Conservation (phyloP, 1,140 invertebrate species). For the Paralvinella palmiformis region DNA sequence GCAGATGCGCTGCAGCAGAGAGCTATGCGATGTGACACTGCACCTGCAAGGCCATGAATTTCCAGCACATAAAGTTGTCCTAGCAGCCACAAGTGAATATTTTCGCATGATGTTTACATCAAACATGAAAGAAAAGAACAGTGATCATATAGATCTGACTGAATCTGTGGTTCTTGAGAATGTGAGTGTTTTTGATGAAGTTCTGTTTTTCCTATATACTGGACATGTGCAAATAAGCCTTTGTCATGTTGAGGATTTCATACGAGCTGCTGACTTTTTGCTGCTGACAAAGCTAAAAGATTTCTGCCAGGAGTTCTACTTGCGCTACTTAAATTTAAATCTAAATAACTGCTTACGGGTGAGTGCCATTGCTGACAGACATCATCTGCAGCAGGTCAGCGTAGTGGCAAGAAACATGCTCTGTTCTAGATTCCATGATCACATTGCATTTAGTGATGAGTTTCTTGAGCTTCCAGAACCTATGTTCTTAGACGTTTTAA, state of each 20-base stretch:
- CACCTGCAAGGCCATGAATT: conserved; percentile 32
- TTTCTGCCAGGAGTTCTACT: conserved; percentile 42
- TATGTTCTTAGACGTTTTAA: conserved; percentile 32
- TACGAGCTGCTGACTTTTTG: conserved; percentile 43
- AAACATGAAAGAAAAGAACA: conserved; percentile 53
- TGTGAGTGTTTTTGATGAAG: conserved; percentile 61
- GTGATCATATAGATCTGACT: conserved; percentile 62
- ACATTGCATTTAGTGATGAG: conserved; percentile 41
- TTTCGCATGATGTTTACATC: conserved; percentile 47
- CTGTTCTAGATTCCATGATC: conserved; percentile 43
- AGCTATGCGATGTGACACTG: conserved; percentile 42
- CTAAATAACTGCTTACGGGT: conserved; percentile 39
- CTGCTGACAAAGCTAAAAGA: conserved; percentile 58
- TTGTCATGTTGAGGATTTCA: conserved; percentile 75
- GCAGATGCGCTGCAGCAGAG: too few relatives aligned
- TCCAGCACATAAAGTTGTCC: conserved; percentile 36
- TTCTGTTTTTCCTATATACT: conserved; percentile 88
- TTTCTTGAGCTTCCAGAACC: conserved; percentile 44
- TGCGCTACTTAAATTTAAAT: conserved; percentile 42
- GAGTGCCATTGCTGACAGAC: conserved; percentile 37
- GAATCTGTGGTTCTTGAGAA: conserved; percentile 38
- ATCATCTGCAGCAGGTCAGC: conserved; percentile 38
- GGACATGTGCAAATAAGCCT: conserved; percentile 60
- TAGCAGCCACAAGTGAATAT: conserved; percentile 43
- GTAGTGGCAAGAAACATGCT: conserved; percentile 37